Conservation (phyloP, 1,140 invertebrate genomes). For the Drosophila mojavensis region DNA sequence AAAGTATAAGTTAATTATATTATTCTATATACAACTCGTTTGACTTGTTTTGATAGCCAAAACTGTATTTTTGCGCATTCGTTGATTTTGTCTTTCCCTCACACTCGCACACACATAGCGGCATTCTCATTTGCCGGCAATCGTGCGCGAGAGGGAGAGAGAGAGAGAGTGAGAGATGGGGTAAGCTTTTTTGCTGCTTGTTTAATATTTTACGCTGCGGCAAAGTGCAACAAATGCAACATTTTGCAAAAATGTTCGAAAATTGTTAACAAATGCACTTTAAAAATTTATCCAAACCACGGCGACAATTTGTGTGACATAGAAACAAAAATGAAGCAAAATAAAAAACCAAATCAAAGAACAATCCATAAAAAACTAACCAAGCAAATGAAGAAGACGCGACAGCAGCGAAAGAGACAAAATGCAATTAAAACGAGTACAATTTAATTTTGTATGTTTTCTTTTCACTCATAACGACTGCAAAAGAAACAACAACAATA, state of each 20-base stretch:
- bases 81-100: neutral
- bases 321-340: constrained; percentile 37
- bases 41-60: constrained; percentile 19
- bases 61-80: constrained; percentile 6
- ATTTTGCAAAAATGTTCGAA: constrained; percentile 63
- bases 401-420: constrained; percentile 37
- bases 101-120: neutral
- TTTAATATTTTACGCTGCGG: constrained; percentile 18
- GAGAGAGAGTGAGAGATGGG: neutral
- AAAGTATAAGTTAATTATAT: constrained; percentile 15
- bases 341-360: constrained; percentile 7
- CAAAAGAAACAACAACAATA: neutral
- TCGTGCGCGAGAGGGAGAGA: no score
- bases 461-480: constrained; percentile 37
- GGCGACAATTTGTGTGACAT: constrained; percentile 79
- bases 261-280: constrained; percentile 81
- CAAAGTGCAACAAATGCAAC: constrained; percentile 45
- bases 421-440: constrained; percentile 36
- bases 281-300: constrained; percentile 73
- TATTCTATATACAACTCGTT: constrained; percentile 24
- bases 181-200: constrained; percentile 13
- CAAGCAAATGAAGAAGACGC: constrained; percentile 34
- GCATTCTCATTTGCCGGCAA: neutral
- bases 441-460: constrained; percentile 31
- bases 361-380: constrained; percentile 9